Conservation (phyloP, 2,113 vertebrate species). For the Pterophyllum scalare region DNA sequence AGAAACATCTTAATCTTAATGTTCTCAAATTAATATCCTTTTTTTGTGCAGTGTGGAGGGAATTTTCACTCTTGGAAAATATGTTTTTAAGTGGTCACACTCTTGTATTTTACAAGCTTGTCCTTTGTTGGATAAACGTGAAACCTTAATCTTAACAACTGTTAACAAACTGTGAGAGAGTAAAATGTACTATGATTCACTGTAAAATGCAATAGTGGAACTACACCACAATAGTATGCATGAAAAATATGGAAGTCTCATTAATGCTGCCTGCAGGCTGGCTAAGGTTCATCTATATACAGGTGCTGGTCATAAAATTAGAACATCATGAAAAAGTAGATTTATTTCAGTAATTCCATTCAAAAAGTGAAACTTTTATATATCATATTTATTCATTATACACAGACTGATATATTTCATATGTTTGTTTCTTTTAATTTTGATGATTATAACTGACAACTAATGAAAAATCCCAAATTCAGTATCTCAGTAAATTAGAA, state of each 20-base stretch:
- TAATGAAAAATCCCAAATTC: no score
- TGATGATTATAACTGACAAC: no score
- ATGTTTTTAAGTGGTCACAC: not conserved
- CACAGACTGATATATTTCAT: no score
- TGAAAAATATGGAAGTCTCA: not conserved
- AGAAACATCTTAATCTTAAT: not conserved
- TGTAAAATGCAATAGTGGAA: not conserved
- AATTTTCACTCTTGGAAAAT: not conserved
- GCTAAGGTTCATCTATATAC: not conserved
- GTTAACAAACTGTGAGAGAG: not conserved
- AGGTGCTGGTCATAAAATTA: no score
- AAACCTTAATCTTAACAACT: not conserved
- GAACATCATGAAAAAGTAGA: no score
- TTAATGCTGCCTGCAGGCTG: not conserved
- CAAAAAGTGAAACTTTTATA: no score
- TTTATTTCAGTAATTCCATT: no score
- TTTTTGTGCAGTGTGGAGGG: accelerated
- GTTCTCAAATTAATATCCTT: not conserved
- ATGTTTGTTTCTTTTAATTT: no score
- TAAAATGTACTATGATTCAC: not conserved
- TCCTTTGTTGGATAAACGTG: not conserved
- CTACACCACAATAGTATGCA: not conserved
- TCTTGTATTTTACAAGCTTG: not conserved
- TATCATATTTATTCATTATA: no score
- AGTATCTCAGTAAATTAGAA: no score